phyloP scores from a whole-genome alignment of 2,888 invertebrate genomes.

The Cheilosia grossa region DNA sequence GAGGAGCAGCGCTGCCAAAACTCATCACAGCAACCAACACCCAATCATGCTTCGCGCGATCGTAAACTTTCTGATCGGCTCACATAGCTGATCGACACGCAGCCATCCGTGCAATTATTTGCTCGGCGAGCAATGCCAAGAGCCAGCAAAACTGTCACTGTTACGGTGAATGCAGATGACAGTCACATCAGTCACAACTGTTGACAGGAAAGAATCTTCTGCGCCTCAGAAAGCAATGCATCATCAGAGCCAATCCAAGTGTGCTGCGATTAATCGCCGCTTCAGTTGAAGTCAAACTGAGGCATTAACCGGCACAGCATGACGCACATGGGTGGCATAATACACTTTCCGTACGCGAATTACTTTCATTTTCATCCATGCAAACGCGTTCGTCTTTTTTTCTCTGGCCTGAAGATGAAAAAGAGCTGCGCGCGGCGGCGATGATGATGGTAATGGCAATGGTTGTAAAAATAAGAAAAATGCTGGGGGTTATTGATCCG shows the following conservation, averaged over 20 bases:
- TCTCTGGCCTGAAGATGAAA: slow-evolving; percentile 8
- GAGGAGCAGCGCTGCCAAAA: slow-evolving; percentile 39
- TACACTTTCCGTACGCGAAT: slow-evolving; percentile 63
- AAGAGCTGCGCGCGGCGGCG: slow-evolving; percentile 4
- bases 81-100: slow-evolving; percentile 38
- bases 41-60: slow-evolving; percentile 59
- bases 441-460: slow-evolving; percentile 61
- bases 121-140: slow-evolving; percentile 39
- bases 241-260: slow-evolving; percentile 29
- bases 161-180: slow-evolving; percentile 35
- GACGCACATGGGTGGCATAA: slow-evolving; percentile 46
- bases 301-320: slow-evolving; percentile 16
- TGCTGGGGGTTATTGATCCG: slow-evolving; percentile 65
- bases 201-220: background rate
- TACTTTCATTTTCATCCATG: slow-evolving; percentile 68
- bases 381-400: slow-evolving; percentile 41
- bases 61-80: slow-evolving; percentile 68
- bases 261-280: slow-evolving; percentile 36
- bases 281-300: slow-evolving; percentile 17
- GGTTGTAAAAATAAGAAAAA: slow-evolving; percentile 47
- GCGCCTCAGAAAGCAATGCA: slow-evolving; percentile 8
- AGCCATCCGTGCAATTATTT: slow-evolving; percentile 69
- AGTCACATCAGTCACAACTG: slow-evolving; percentile 1
- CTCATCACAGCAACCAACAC: slow-evolving; percentile 52
- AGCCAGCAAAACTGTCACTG: slow-evolving; percentile 35